Evolutionary conservation across 2,888 invertebrate genomes (phyloP), one percentile per base, ranked within the genome.

Genomic region (Idaea straminata): DNA sequence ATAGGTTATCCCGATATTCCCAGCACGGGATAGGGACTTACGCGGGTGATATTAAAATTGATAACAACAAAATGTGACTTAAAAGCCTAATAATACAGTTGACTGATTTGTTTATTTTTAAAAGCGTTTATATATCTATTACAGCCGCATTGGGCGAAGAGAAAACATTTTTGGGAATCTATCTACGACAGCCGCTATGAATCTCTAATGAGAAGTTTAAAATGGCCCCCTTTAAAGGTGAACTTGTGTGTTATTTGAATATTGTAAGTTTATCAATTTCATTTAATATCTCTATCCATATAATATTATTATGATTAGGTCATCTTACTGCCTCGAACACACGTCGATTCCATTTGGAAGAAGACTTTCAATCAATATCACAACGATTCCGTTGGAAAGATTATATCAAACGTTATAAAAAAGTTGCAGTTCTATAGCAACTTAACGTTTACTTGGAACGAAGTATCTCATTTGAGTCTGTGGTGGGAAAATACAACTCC

Each of bases 211-310:
- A 83, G 89, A 72, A 89, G 84, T 73, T 62, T 82, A 0, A 86
- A 83, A 71, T 92, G 91, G 91, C 91, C 91, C 1, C 76, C 89
- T 6, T 74, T 92, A 6, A 87, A 89, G 79, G 91, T 90, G 80
- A 74, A 70, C 72, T 15, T 13, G 38, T n/a, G 0, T n/a, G 59
- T 63, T 59, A 15, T 35, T n/a, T 64, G 35, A 34, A 35, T 64
- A 4, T 34, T 57, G 5, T 58, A 58, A 58, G 5, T 16, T 15
- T 59, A 6, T 16, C 6, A 16, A 15, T 59, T 16, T 59, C 5
- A 59, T 15, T 16, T 6, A 15, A 5, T 15, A 16, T 16, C 15
- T 15, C 16, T 6, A 59, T 59, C 4, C 7, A 58, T 4, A 4
- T 6, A 57, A 57, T 5, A 68, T 62, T 63, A 67, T 74, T 25